Evolutionary conservation across 64 coral and sea anemone genomes (phyloP).

Genomic region (Hydrozoanthus tunicans): DNA sequence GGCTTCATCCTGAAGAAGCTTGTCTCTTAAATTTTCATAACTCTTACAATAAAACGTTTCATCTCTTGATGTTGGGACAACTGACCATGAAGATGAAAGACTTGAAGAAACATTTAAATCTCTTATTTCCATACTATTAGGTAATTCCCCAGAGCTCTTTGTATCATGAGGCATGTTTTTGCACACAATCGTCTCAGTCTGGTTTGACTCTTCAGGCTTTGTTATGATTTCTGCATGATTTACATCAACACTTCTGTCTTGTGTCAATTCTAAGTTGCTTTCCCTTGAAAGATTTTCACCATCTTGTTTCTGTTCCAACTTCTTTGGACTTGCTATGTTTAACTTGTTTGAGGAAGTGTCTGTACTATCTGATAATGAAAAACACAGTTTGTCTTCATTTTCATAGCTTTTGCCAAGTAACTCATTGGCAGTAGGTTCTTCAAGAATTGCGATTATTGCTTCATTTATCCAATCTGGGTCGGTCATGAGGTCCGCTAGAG

Average conservation of each 20-base stretch:
- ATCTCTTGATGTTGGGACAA: constrained; percentile 65
- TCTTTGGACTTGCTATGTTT: background rate
- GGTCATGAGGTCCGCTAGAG: constrained; percentile 65
- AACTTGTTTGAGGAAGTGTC: background rate
- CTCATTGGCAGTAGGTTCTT: background rate
- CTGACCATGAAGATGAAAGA: constrained; percentile 77
- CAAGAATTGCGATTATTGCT: constrained; percentile 58
- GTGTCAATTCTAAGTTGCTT: background rate
- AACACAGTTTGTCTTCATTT: background rate
- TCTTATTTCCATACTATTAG: background rate
- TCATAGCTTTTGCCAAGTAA: background rate
- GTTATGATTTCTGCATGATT: background rate
- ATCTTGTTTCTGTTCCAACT: background rate
- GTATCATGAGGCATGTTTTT: background rate
- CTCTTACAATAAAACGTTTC: constrained; percentile 63
- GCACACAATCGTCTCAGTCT: background rate
- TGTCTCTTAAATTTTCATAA: constrained; percentile 76
- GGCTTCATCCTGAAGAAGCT: constrained; percentile 35
- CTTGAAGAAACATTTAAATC: constrained; percentile 14
- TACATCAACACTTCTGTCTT: background rate
- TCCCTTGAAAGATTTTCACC: background rate
- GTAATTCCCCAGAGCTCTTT: background rate
- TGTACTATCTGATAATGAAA: background rate
- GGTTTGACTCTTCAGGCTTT: background rate
- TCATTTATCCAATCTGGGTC: constrained; percentile 84